A percentile compares a stretch with the other conserved stretches of the same genome.
Evolutionary conservation across 1,140 invertebrate genomes (phyloP).

Genomic region (Ceratoteleas bidentatus): DNA sequence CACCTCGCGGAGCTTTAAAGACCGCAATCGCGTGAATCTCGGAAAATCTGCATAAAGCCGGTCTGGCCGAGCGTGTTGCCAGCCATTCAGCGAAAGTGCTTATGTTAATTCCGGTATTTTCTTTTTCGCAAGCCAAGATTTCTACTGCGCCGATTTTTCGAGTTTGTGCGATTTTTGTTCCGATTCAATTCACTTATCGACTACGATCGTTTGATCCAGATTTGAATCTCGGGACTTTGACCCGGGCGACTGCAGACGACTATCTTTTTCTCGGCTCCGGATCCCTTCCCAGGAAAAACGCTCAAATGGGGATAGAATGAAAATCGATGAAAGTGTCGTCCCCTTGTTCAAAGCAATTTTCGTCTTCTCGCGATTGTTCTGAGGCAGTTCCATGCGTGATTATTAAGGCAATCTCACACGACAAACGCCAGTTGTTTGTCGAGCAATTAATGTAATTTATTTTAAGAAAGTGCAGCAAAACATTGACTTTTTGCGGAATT

Average conservation of each 20-base stretch:
- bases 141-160: constrained; percentile 57
- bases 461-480: constrained; percentile 31
- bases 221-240: constrained; percentile 5
- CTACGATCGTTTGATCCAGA: constrained; percentile 35
- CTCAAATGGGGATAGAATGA: not conserved
- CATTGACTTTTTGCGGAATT: constrained; percentile 1
- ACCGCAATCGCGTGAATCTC: constrained; percentile 56
- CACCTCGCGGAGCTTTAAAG: constrained; percentile 38
- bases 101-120: constrained; percentile 68
- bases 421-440: constrained; percentile 22
- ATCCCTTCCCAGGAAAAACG: too few relatives aligned
- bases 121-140: constrained; percentile 65
- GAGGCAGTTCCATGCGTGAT: constrained; percentile 1
- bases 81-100: constrained; percentile 66
- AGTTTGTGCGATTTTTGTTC: constrained; percentile 34
- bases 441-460: constrained; percentile 38
- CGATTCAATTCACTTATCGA: constrained; percentile 40
- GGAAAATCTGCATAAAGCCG: constrained; percentile 64
- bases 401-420: constrained; percentile 12
- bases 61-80: constrained; percentile 66
- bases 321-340: constrained; percentile 13
- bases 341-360: constrained; percentile 15
- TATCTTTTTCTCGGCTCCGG: not conserved
- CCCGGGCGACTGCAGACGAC: not conserved
- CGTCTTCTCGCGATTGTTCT: constrained; percentile 21